phyloP scores from a whole-genome alignment of 2,888 invertebrate species.

The Caradrina kadenii region DNA sequence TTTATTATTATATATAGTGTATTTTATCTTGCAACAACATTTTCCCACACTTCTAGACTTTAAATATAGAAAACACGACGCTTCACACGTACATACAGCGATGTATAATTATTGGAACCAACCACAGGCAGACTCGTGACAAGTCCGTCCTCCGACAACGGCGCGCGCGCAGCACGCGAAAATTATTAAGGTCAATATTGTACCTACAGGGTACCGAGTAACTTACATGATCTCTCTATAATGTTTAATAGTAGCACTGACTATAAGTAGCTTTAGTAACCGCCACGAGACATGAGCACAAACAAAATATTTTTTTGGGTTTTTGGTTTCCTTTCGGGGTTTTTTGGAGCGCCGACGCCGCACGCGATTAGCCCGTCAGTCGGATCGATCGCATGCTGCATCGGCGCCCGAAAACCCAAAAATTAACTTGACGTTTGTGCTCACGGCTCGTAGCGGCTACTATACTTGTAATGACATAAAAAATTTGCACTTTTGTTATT shows the following conservation, averaged over 20 bases:
- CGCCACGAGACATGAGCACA: no score
- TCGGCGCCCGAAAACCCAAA: no score
- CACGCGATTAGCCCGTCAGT: no score
- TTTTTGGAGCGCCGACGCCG: no score
- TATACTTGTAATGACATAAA: no score
- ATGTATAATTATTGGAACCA: conserved; percentile 58
- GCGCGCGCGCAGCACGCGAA: conserved; percentile 63
- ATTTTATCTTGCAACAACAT: not conserved
- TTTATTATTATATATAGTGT: not conserved
- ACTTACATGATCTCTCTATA: not conserved
- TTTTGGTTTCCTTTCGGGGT: no score
- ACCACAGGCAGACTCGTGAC: conserved; percentile 73
- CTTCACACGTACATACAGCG: conserved; percentile 34
- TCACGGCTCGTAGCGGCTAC: no score
- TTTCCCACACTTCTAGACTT: conserved; percentile 23
- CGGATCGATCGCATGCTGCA: no score
- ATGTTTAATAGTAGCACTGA: not conserved
- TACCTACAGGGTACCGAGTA: conserved; percentile 27
- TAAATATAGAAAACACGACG: conserved; percentile 9
- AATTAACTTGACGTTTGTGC: no score
- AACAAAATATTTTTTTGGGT: no score
- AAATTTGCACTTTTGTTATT: no score
- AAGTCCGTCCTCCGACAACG: conserved; percentile 71
- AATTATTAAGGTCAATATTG: conserved; percentile 64
- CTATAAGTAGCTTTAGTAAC: no score